phyloP scores from a whole-genome alignment of 2,888 invertebrate genomes.

The Acholoe squamosa region DNA sequence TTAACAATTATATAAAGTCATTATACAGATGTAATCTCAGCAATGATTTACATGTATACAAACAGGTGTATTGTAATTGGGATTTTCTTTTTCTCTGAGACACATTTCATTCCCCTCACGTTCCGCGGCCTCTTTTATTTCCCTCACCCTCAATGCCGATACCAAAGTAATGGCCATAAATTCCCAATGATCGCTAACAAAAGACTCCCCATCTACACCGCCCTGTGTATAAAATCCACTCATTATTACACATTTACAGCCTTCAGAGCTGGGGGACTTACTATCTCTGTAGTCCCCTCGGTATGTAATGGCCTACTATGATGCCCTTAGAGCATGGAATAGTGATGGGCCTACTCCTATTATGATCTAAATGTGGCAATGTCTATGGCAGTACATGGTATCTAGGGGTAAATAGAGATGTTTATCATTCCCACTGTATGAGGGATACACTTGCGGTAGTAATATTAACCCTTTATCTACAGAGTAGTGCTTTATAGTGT shows the following conservation, averaged over 20 bases:
- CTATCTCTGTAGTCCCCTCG: neutral
- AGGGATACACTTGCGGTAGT: no score
- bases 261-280: neutral
- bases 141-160: neutral
- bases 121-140: neutral
- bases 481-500: no score
- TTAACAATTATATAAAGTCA: no score
- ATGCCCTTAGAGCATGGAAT: neutral
- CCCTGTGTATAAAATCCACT: neutral
- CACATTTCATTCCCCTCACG: neutral
- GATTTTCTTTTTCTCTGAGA: neutral
- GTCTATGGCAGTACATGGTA: no score
- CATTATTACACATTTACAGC: neutral
- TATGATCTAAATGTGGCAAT: no score
- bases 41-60: no score
- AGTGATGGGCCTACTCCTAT: no score
- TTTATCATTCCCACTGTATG: no score
- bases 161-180: neutral
- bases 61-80: no score
- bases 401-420: no score
- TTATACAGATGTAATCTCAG: no score
- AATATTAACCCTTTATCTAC: no score
- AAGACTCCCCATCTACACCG: neutral
- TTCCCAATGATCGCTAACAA: conserved; percentile 24
- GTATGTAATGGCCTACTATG: neutral